These are phyloP conservation scores for Catalaphyllia jardinei DNA, from an alignment of 64 coral and sea anemone genomes.

Conservation along the genomic window DNA sequence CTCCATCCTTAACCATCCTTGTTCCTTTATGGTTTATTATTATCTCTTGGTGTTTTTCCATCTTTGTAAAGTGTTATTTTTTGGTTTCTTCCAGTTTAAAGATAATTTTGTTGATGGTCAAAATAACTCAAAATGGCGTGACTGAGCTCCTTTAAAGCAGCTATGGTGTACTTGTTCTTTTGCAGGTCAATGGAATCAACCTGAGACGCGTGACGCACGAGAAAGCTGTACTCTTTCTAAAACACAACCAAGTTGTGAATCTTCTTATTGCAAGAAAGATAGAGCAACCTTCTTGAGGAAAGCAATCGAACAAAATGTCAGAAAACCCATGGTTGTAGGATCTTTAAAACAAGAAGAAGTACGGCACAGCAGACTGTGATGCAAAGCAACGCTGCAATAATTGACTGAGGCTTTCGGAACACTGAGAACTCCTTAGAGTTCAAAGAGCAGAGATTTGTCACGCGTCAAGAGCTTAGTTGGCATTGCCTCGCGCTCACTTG, in stretches of 20 bases:
- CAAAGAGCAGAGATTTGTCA: neutral
- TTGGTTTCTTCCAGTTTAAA: neutral
- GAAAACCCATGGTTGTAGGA: neutral
- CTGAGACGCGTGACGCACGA: slow-evolving; percentile 91
- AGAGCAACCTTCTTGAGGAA: neutral
- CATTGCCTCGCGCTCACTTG: too few relatives aligned
- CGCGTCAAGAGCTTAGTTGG: neutral
- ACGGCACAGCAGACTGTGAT: neutral
- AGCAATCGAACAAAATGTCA: neutral
- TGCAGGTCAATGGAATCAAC: slow-evolving; percentile 92
- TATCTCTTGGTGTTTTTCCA: too few relatives aligned
- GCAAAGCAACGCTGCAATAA: neutral
- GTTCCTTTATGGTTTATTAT: too few relatives aligned
- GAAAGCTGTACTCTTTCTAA: slow-evolving; percentile 90
- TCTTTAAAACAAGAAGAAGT: neutral
- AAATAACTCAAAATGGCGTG: too few relatives aligned
- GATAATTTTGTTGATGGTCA: neutral
- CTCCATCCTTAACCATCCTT: too few relatives aligned
- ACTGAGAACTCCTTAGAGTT: too few relatives aligned
- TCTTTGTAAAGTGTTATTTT: neutral
- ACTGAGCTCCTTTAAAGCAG: neutral
- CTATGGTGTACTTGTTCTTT: neutral
- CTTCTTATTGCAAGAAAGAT: slow-evolving; percentile 68
- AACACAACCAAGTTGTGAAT: slow-evolving; percentile 88
- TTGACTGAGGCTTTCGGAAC: neutral